These are phyloP conservation scores for Pseudanteris insignis DNA, from an alignment of 2,888 invertebrate species.

Conservation along the genomic window DNA sequence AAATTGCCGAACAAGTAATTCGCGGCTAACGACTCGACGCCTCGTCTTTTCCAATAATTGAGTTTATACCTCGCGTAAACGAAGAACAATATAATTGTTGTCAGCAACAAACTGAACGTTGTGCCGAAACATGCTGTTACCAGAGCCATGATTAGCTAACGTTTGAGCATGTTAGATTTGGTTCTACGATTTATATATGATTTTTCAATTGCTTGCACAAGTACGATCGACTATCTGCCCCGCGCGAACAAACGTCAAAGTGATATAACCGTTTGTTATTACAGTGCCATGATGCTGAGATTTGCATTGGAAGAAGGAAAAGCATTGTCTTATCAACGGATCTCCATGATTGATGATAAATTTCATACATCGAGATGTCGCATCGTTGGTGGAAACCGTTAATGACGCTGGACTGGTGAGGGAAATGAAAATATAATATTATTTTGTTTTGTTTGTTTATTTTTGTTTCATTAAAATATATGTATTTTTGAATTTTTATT, in stretches of 20 bases:
- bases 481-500: too few species aligned
- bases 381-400: too few species aligned
- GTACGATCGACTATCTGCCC: neutral
- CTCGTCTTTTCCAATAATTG: conserved; percentile 56
- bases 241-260: conserved; percentile 7
- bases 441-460: too few species aligned
- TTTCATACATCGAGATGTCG: too few species aligned
- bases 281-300: conserved; percentile 7
- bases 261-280: conserved; percentile 15
- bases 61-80: conserved; percentile 54
- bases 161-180: conserved; percentile 8
- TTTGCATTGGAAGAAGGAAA: conserved; percentile 11
- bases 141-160: conserved; percentile 11
- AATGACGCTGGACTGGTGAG: too few species aligned
- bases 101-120: conserved; percentile 28
- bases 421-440: too few species aligned
- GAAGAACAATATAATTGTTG: conserved; percentile 32
- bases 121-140: conserved; percentile 12
- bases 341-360: too few species aligned
- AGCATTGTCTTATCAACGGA: neutral
- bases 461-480: too few species aligned
- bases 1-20: conserved; percentile 58
- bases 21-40: conserved; percentile 52
- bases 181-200: conserved; percentile 23
- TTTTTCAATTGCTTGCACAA: conserved; percentile 1